Base-by-base conservation (phyloP, 2,888 invertebrate genomes). In the Tortricodes alternella region DNA sequence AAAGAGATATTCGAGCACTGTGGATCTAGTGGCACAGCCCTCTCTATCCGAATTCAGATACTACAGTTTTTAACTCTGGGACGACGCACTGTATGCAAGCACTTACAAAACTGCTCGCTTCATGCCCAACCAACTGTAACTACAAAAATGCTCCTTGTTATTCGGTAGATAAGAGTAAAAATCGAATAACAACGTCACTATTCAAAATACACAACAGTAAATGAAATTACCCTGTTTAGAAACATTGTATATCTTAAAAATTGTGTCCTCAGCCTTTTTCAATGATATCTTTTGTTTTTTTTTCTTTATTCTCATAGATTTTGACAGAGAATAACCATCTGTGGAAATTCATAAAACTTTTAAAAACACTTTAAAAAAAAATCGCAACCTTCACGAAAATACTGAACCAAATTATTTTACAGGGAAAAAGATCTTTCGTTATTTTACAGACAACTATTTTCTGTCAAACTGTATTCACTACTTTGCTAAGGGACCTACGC, bases 171-270 rank as follows among this genome's bases (percentile, higher is more conserved):
- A 72, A 80, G 78, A 79, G 81, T 80, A 79, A 80, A 85, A 82
- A 84, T 85, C 71, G 79, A 80, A 73, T 75, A 85, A 84, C 84
- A 85, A 83, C 78, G 64, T 74, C 71, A 64, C 73, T 80, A 74
- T 74, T 79, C 76, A 78, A 84, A 83, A 74, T 81, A 85, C 82
- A 72, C 85, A 89, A 89, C 86, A 85, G 80, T 86, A 87, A 89
- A 89, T 69, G 62, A 89, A 86, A 83, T 82, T 89, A 89, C 89
- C 89, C 89, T 89, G 89, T 89, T 87, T 70, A 83, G 83, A 87
- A 86, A 89, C 89, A 88, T 89, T 90, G 89, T 90, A 89, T 89
- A 87, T 86, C 78, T 80, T 85, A 82, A 88, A 85, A 88, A 85
- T 84, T 85, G 83, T 81, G 83, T 85, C 90, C 89, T 89, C 90